Evolutionary conservation across 1,140 invertebrate species (phyloP), one percentile per base, ranked within the genome.

Genomic region (Drosophila quadrilineata): DNA sequence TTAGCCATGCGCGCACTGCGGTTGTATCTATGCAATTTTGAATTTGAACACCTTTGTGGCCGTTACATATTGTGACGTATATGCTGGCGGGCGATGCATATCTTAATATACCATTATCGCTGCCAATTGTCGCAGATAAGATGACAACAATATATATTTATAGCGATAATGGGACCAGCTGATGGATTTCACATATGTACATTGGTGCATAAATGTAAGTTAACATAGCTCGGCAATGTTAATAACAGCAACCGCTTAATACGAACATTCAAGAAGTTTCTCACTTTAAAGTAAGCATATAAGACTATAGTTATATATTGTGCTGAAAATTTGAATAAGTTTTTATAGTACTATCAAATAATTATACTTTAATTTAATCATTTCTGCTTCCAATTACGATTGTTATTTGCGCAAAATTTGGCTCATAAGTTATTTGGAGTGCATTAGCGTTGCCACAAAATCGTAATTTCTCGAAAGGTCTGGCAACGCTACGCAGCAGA

Each of bases 401-500:
- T 22, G 38, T 3, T 21, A 10, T 28, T 6, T 49, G 8, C 45
- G 56, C 43, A 22, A 29, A 28, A 5, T 26, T 6, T n/a, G n/a
- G n/a, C n/a, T n/a, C n/a, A n/a, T n/a, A n/a, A n/a, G n/a, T n/a
- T n/a, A n/a, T n/a, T n/a, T n/a, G n/a, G n/a, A n/a, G n/a, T n/a
- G n/a, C n/a, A n/a, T 9, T 29, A 8, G 16, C 28, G 54, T 35
- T 65, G 28, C 43, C 45, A 14, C n/a, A n/a, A n/a, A 28, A 33
- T 8, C 35, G 31, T 12, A 2, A 21, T 1, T 5, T 8, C n/a
- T 43, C 24, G 14, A 2, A 38, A 33, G n/a, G 24, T 58, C 53
- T 70, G 63, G 63, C 36, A 22, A 67, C 56, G 22, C 33, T 72
- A 29, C 35, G 8, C n/a, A 9, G 33, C 21, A 54, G 10, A 63